Conservation (phyloP, 2,113 vertebrate species). For the Strigops habroptila region DNA sequence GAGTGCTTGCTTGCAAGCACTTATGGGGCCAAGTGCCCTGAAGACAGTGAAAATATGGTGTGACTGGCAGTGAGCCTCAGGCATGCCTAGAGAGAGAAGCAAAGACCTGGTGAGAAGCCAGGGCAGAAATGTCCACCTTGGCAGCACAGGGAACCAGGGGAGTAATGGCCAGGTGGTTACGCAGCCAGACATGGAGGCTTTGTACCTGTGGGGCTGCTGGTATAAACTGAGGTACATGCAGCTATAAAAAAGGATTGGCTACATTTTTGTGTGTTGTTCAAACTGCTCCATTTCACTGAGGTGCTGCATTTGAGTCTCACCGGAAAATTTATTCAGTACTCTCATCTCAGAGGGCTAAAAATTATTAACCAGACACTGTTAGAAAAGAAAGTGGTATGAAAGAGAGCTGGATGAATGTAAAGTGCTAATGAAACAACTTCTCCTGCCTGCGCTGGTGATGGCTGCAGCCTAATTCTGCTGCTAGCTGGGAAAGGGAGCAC, state of each 20-base stretch:
- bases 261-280: neutral
- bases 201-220: neutral
- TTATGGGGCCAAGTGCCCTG: accelerated
- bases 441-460: neutral
- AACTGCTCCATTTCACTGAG: neutral
- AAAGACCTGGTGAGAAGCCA: neutral
- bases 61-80: neutral
- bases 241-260: neutral
- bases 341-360: neutral
- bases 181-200: neutral
- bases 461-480: neutral
- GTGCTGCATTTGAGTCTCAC: neutral
- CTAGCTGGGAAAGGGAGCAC: neutral
- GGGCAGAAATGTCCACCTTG: neutral
- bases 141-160: neutral
- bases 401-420: neutral
- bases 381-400: neutral
- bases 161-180: accelerated
- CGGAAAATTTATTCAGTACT: neutral
- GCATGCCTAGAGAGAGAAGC: neutral
- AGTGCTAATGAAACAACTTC: neutral
- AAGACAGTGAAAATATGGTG: neutral
- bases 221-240: neutral
- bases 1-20: neutral
- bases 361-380: neutral